These are phyloP conservation scores for Nothura maculosa DNA, from an alignment of 2,797 vertebrate genomes.

Conservation along the genomic window DNA sequence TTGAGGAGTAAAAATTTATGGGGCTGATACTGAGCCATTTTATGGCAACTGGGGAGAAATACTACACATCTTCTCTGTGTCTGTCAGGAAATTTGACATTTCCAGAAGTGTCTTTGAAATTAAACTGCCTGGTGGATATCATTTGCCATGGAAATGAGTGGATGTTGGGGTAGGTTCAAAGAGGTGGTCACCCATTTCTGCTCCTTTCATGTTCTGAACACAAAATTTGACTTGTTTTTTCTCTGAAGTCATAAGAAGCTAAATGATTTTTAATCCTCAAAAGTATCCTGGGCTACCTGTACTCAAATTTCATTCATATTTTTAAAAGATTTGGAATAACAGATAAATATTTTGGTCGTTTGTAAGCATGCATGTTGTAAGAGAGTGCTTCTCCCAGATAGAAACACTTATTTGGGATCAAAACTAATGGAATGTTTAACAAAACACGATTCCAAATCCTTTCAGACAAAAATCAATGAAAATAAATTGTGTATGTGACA, in stretches of 20 bases:
- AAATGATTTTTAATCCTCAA: accelerated
- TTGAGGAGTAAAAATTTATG: background rate
- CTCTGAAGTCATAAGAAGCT: background rate
- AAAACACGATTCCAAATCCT: background rate
- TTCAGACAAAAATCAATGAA: background rate
- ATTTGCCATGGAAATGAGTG: background rate
- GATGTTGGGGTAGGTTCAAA: background rate
- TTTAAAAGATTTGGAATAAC: background rate
- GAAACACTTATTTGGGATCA: too few relatives aligned
- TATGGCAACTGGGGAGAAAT: background rate
- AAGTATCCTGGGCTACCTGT: accelerated
- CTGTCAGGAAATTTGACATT: background rate
- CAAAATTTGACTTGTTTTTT: background rate
- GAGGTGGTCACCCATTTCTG: background rate
- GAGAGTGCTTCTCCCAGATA: accelerated
- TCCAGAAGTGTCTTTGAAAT: background rate
- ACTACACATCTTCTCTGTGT: background rate
- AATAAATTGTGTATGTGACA: background rate
- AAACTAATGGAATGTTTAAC: background rate
- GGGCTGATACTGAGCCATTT: background rate
- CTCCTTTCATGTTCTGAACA: background rate
- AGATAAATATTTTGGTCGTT: background rate
- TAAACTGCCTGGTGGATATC: background rate
- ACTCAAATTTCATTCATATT: background rate
- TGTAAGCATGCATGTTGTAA: background rate